Evolutionary conservation across 2,888 invertebrate species (phyloP), one percentile per base, ranked within the genome.

Genomic region (Nymphalis urticae): DNA sequence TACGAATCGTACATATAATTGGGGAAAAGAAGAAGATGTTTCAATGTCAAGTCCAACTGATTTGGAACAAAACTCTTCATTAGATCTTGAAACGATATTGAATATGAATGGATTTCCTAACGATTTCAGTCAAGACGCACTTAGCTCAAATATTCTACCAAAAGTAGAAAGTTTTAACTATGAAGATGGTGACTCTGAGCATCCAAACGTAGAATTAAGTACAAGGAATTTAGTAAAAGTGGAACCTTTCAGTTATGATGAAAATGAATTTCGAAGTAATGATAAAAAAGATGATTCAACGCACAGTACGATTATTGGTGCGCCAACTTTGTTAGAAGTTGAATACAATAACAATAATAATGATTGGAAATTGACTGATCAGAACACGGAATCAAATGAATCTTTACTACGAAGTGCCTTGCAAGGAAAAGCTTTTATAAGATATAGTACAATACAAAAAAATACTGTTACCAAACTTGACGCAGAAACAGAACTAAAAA

Each of bases 51-150:
- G 94, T 84, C 94, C 94, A 3, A 91, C 92, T 58, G 90, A 92
- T 69, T 92, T 94, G 76, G 95, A 94, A 85, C 95, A 89, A 73
- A 93, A 90, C 73, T 94, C 95, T 0, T 92, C 94, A 17, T 86
- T 97, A 77, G 97, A 97, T 85, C 94, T 97, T 77, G 97, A 97
- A 84, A 96, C 96, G 63, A 95, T 97, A 78, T 92, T 97, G 75
- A 96, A 95, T 80, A 96, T 95, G 82, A 94, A 94, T 75, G 94
- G 94, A 27, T 94, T 94, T 77, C 92, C 93, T 69, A 94, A 93
- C 74, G 93, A 93, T 75, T 95, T 94, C 75, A 93, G 85, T 77
- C 94, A 94, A 78, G 93, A 93, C 74, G 90, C 92, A 42, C 89
- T 93, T 73, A 92, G 85, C 79, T 85, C 93, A 58, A 91, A 88